Base-by-base conservation (phyloP, 2,888 invertebrate genomes). In the Neoascia interrupta region DNA sequence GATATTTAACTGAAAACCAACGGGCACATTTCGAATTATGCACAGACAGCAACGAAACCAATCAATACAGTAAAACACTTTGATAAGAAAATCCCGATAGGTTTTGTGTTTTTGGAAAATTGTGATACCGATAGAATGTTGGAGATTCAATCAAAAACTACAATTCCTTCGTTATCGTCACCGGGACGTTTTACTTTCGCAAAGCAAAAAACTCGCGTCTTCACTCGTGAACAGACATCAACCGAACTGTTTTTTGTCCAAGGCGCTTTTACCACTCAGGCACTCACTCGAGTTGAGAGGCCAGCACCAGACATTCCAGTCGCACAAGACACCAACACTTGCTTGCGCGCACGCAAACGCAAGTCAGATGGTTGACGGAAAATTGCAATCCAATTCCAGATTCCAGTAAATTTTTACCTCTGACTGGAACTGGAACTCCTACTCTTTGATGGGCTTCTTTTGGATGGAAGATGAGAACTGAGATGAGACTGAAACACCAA, bases 181-280 rank as follows among this genome's bases (percentile, higher is more conserved):
- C 63, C 75, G 70, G 39, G 43, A 76, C 63, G 47, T 31, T 11
- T 13, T n/a, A 53, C 16, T 39, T 31, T 66, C 58, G 58, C 31
- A 74, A n/a, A 23, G 19, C 31, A 70, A 54, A 64, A 58, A 53
- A n/a, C n/a, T 60, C 58, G 58, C 64, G 70, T 70, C 70, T 70
- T 70, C 58, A 70, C 76, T 76, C 76, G 18, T 58, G 64, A 70
- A 64, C 70, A 64, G 76, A 70, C 70, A 76, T 63, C 60, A 60
- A 76, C 76, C 76, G 76, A 70, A 76, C 76, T 76, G 76, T 76
- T 76, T 76, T 76, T 70, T 70, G 64, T 37, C 70, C 64, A 60
- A 63, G 64, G 53, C 70, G 76, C 60, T 58, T 66, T n/a, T n/a
- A n/a, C n/a, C n/a, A n/a, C n/a, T n/a, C n/a, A n/a, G 54, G 21